A percentile compares a stretch with the other conserved stretches of the same genome.
These are phyloP conservation scores for Heliornis fulica DNA, from an alignment of 2,113 vertebrate species.

Conservation along the genomic window DNA sequence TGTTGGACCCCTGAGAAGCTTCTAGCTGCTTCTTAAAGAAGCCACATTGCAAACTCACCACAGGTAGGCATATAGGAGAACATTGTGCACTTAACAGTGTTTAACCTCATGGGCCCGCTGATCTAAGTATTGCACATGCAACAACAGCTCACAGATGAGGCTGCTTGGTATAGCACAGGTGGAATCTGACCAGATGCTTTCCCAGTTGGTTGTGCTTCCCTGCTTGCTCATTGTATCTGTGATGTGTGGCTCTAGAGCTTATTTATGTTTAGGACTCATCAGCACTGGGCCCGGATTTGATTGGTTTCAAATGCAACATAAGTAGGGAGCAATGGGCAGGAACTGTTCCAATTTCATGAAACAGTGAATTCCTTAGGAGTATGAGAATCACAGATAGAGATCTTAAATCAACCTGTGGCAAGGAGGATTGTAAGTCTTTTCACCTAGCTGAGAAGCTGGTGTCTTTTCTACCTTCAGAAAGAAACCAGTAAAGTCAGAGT, in stretches of 20 bases:
- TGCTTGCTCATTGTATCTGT: neutral
- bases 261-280: neutral
- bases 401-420: neutral
- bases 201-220: neutral
- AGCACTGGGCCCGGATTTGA: neutral
- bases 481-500: too few relatives aligned
- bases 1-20: too few relatives aligned
- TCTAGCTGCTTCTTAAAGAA: too few relatives aligned
- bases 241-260: neutral
- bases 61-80: neutral
- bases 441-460: neutral
- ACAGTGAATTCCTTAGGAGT: neutral
- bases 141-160: neutral
- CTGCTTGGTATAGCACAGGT: neutral
- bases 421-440: neutral
- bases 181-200: neutral
- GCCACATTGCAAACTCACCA: too few relatives aligned
- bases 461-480: too few relatives aligned
- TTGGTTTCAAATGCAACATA: neutral
- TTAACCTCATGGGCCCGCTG: rapidly evolving
- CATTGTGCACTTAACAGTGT: rapidly evolving
- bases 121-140: rapidly evolving
- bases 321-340: neutral
- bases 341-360: neutral
- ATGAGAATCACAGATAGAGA: neutral